Conservation (phyloP, 2,888 invertebrate species). For the Polymixis flavicincta region DNA sequence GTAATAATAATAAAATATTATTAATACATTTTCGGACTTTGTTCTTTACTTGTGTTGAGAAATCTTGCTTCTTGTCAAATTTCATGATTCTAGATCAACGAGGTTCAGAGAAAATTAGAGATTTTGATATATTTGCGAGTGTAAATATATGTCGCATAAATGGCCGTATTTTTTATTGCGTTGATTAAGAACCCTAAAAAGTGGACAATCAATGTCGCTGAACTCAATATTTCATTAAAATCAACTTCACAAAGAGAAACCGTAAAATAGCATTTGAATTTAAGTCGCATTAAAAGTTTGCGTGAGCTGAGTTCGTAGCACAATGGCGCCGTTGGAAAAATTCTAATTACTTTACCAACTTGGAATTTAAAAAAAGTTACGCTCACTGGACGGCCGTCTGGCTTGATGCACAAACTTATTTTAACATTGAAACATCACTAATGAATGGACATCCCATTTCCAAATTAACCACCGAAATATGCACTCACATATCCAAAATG, state of each 20-base stretch:
- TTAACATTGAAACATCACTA: conserved; percentile 60
- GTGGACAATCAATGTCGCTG: conserved; percentile 67
- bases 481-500: background rate
- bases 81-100: background rate
- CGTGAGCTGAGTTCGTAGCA: conserved; percentile 86
- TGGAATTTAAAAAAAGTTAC: conserved; percentile 87
- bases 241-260: conserved; percentile 83
- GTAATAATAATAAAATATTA: too few relatives aligned
- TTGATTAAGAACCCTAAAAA: conserved; percentile 37
- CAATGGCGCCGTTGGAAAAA: conserved; percentile 88
- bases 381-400: conserved; percentile 72
- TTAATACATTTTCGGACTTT: background rate
- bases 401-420: conserved; percentile 75
- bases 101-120: too few relatives aligned
- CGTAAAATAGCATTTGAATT: conserved; percentile 88
- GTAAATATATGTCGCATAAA: background rate
- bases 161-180: background rate
- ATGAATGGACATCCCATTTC: conserved; percentile 22
- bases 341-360: conserved; percentile 89
- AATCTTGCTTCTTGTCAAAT: background rate
- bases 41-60: background rate
- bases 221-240: conserved; percentile 81
- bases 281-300: conserved; percentile 89
- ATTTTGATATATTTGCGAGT: background rate
- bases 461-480: conserved; percentile 12